Evolutionary conservation across 2,888 invertebrate species (phyloP), one percentile per base, ranked within the genome.

Genomic region (Calameuta filiformis): DNA sequence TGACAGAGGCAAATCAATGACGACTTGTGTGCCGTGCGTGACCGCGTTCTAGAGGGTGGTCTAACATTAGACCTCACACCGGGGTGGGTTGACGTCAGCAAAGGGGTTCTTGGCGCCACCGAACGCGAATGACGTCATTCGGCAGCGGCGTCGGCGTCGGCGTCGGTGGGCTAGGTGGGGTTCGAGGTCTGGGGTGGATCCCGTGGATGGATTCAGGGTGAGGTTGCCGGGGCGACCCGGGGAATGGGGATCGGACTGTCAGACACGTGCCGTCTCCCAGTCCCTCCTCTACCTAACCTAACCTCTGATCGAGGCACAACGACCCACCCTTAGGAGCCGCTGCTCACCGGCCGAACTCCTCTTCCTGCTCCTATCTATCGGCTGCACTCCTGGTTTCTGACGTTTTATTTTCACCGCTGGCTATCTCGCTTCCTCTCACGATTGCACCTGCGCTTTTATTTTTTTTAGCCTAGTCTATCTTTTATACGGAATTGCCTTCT

Each of bases 81-180:
- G 56, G 11, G 76, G 31, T 40, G 75, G 68, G 68, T 68, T 87
- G 87, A 88, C 88, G 88, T 88, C 88, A 88, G 84, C 80, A 73
- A 81, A 81, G 81, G 79, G 80, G 81, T 81, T 84, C 83, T 84
- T 84, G 86, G 87, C 88, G 87, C 87, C 87, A 84, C 83, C 83
- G 85, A 84, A 85, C 82, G 85, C 40, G 40, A 40, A 86, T 88
- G 88, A 88, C 88, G 88, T 88, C 88, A 88, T 86, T 87, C 75
- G 81, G 83, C 84, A 84, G 81, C 82, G 83, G 74, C 69, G 73
- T 73, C 75, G 69, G 77, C 75, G 73, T 77, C 69, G 73, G 77
- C 81, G 79, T 80, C 37, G 81, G 81, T 77, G 79, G 75, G 68
- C 68, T 69, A 35, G 35, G 40, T n/a, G 73, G 69, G 12, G n/a